Evolutionary conservation across 1,140 invertebrate species (phyloP), one percentile per base, ranked within the genome.

Genomic region (Diorhabda elongata): DNA sequence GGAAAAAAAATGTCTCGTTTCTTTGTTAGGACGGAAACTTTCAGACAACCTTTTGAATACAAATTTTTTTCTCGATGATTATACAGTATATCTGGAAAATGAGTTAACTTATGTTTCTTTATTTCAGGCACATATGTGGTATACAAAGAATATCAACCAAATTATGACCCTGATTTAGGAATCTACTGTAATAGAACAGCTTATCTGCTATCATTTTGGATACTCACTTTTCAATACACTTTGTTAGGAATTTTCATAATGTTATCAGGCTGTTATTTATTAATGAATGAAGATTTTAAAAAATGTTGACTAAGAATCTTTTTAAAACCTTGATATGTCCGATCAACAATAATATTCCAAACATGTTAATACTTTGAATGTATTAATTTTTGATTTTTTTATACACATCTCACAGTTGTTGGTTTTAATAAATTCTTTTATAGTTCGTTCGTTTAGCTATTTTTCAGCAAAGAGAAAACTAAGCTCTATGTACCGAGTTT

Each of bases 201-300:
- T 5, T 80, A 78, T 68, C 71, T 80, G 44, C 60, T 79, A 42
- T 76, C 77, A 52, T 80, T 80, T 74, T 80, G 79, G 79, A 74
- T 75, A 56, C 66, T 80, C 8, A 77, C 76, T 3, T 67, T 79
- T 57, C 74, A 79, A 43, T 77, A 80, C 44, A 75, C 77, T 4
- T 42, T 78, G 43, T 43, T 76, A n/a, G 68, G 71, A 26, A 66
- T 78, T n/a, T 75, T 77, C 65, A 67, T 78, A 43, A n/a, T 78
- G 5, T 59, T 77, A 3, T 75, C 75, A 0, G 58, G 71, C 42
- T 78, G 76, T 66, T 77, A 76, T 58, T 70, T 71, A 68, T 47
- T 77, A 52, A 77, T 75, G 74, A 72, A 68, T 60, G 66, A 64
- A 5, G 72, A 74, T 62, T 77, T 77, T 52, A 67, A 67, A 58